phyloP scores from a whole-genome alignment of 2,797 vertebrate genomes.

The Mionectes olivaceus region DNA sequence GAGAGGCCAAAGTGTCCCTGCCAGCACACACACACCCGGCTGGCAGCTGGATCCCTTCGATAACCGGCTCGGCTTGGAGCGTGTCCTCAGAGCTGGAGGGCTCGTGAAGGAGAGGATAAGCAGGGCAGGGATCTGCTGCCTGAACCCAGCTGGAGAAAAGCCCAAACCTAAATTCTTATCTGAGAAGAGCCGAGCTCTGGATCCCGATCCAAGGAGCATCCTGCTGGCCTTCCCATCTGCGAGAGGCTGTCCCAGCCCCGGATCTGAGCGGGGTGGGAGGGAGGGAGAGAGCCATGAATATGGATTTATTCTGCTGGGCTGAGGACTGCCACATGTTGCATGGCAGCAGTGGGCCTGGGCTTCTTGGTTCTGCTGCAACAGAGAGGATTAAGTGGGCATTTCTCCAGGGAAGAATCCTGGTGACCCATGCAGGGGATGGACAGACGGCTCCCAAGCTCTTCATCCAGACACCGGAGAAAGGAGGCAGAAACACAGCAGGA shows the following conservation, averaged over 20 bases:
- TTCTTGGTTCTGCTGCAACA: not conserved
- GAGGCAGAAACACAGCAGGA: not conserved
- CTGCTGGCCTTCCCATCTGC: not conserved
- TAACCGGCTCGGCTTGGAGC: not conserved
- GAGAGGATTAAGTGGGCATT: not conserved
- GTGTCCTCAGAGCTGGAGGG: not conserved
- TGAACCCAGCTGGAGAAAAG: constrained; percentile 14
- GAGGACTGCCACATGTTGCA: not conserved
- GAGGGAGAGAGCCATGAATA: not conserved
- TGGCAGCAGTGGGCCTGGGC: not conserved
- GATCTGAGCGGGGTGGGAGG: fast-evolving
- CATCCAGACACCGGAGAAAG: not conserved
- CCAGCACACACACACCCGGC: not conserved
- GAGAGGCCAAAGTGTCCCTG: not conserved
- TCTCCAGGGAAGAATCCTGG: not conserved
- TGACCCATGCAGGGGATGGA: not conserved
- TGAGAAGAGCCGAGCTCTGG: not conserved
- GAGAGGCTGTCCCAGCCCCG: not conserved
- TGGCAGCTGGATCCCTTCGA: not conserved
- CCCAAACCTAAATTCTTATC: constrained; percentile 17
- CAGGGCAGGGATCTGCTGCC: not conserved
- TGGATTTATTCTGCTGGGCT: not conserved
- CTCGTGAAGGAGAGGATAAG: not conserved
- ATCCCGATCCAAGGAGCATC: not conserved
- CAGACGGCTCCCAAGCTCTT: not conserved